Base-by-base conservation (phyloP, 2,797 vertebrate species). In the Sebastes wilsoni region DNA sequence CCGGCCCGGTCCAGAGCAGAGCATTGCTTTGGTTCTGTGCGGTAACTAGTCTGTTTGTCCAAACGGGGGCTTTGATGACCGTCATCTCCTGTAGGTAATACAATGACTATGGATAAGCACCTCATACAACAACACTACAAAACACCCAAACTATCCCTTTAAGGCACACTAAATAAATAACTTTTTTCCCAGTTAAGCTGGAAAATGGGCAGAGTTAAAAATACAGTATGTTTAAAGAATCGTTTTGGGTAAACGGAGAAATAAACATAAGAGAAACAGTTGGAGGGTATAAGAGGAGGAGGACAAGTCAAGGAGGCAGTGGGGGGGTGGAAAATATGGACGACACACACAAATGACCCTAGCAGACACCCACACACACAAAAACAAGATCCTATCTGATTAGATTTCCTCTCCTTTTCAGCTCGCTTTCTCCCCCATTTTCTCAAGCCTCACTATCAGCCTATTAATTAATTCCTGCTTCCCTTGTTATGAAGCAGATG, bases 381-480 rank as follows among this genome's bases (percentile, higher is more conserved):
- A 18, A 77, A 46, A 80, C 42, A 69, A n/a, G 67, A 80, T 66
- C 23, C 65, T 36, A 83, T 88, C 78, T 71, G 88, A 93, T 92
- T 85, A 83, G 73, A 79, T 88, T 76, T 66, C 59, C 70, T 85
- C 79, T 80, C 75, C 77, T 62, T 82, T 86, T 84, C 81, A 82
- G 80, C 75, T 76, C 54, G 1, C 71, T 82, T 77, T 84, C 52
- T 2, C 65, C n/a, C 8, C 12, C 2, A 65, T 86, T 87, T 93
- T 88, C 77, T 80, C 76, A 25, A 58, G 81, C 80, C 71, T 83
- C 83, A 79, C 75, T 80, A 89, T 91, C 82, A 82, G 82, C 83
- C 82, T 76, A 85, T 89, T 92, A 92, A 93, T 93, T 93, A 91
- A 93, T 82, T 91, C 75, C 77, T 83, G 81, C 87, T 88, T 80